Evolutionary conservation across 92 coral and sea anemone genomes (phyloP).

Genomic region (Umimayanthus kanabou): DNA sequence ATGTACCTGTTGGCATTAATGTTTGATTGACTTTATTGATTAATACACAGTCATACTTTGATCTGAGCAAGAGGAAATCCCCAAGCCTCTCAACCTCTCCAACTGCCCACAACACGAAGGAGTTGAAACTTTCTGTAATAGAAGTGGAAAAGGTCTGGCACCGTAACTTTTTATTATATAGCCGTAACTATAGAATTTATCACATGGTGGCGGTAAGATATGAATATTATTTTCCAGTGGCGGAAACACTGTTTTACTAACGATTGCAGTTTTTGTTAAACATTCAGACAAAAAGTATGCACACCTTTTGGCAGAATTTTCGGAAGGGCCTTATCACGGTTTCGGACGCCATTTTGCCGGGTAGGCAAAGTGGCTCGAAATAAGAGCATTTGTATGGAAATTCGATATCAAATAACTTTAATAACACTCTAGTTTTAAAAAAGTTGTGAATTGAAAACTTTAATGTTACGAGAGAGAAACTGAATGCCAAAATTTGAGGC

Average conservation of each 20-base stretch:
- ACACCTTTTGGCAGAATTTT: too few species aligned
- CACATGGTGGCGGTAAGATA: background rate
- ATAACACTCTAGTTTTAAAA: too few species aligned
- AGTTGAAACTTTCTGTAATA: constrained; percentile 47
- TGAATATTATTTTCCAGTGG: too few species aligned
- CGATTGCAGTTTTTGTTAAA: too few species aligned
- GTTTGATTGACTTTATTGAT: background rate
- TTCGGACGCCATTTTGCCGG: too few species aligned
- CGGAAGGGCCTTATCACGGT: too few species aligned
- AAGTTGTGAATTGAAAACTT: too few species aligned
- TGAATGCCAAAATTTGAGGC: too few species aligned
- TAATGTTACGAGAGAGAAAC: too few species aligned
- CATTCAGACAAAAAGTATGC: background rate
- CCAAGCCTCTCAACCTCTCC: background rate
- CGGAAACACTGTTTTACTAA: background rate
- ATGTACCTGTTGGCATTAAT: background rate
- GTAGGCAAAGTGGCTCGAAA: too few species aligned
- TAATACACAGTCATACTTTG: background rate
- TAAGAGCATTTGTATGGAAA: too few species aligned
- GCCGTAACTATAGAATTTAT: background rate
- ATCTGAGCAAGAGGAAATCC: background rate
- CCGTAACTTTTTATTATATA: background rate
- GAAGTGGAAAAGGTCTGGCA: constrained; percentile 69
- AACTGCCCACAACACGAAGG: constrained; percentile 5
- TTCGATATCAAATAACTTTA: too few species aligned